A percentile compares a stretch with the other conserved stretches of the same genome.
phyloP scores from a whole-genome alignment of 2,888 invertebrate genomes.

The Camptogramma bilineatum region DNA sequence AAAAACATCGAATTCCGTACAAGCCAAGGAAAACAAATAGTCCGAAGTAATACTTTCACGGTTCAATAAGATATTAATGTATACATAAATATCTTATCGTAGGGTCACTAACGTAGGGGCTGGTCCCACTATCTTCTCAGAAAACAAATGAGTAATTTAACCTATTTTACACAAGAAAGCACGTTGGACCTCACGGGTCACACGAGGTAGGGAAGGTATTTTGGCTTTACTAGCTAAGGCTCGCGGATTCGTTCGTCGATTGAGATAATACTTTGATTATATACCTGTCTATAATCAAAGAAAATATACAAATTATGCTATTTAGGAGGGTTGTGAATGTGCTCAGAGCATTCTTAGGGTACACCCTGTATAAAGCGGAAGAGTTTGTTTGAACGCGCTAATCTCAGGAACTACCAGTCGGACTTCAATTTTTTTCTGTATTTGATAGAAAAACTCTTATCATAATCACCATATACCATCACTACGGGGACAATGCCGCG shows the following conservation, averaged over 20 bases:
- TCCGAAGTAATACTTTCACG: slow-evolving; percentile 19
- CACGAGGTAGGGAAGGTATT: slow-evolving; percentile 8
- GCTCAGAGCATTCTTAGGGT: too few species aligned
- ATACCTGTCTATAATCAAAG: too few species aligned
- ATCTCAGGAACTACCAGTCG: too few species aligned
- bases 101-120: slow-evolving; percentile 26
- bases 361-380: too few species aligned
- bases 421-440: too few species aligned
- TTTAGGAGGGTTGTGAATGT: too few species aligned
- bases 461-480: too few species aligned
- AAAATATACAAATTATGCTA: too few species aligned
- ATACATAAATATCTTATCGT: slow-evolving; percentile 32
- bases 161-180: slow-evolving; percentile 23
- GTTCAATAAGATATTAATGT: slow-evolving; percentile 32
- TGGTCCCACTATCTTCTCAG: slow-evolving; percentile 20
- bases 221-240: background rate
- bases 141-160: slow-evolving; percentile 20
- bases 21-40: slow-evolving; percentile 19
- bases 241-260: background rate
- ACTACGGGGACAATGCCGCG: too few species aligned
- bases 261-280: too few species aligned
- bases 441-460: too few species aligned
- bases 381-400: too few species aligned
- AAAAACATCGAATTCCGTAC: background rate
- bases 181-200: slow-evolving; percentile 20